phyloP scores from a whole-genome alignment of 2,888 invertebrate genomes.

The Protula sp. region DNA sequence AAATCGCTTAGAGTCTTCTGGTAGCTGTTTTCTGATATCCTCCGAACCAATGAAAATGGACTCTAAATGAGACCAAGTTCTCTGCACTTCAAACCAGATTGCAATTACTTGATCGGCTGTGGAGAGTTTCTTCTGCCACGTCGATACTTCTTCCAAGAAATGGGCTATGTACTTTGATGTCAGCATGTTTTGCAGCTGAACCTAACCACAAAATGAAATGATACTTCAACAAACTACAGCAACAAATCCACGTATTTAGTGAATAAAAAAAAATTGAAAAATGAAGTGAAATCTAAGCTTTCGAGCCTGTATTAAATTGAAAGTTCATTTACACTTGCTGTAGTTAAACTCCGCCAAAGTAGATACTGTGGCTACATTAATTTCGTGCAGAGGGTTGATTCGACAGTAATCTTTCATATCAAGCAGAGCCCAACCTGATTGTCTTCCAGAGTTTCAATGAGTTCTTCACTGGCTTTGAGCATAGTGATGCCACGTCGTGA shows the following conservation, averaged over 20 bases:
- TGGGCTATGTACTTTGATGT: constrained; percentile 95
- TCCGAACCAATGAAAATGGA: constrained; percentile 97
- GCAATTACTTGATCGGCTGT: constrained; percentile 70
- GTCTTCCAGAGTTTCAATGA: constrained; percentile 94
- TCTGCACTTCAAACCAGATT: constrained; percentile 82
- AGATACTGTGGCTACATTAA: too few relatives aligned
- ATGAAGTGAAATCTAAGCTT: too few relatives aligned
- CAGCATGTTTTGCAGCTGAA: constrained; percentile 89
- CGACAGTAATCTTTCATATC: too few relatives aligned
- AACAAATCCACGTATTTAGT: too few relatives aligned
- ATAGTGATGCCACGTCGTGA: constrained; percentile 79
- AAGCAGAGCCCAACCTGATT: constrained; percentile 76
- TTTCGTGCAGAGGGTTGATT: too few relatives aligned
- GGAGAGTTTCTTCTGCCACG: constrained; percentile 87
- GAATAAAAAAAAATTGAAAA: too few relatives aligned
- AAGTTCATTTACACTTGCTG: too few relatives aligned
- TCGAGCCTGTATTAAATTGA: too few relatives aligned
- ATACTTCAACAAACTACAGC: too few relatives aligned
- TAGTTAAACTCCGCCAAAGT: too few relatives aligned
- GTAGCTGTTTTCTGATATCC: constrained; percentile 88
- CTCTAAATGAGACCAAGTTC: constrained; percentile 94
- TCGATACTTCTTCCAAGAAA: constrained; percentile 87
- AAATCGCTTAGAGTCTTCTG: constrained; percentile 87
- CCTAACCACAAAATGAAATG: too few relatives aligned
- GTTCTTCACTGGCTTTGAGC: constrained; percentile 84